A percentile compares a stretch with the other conserved stretches of the same genome.
phyloP scores from a whole-genome alignment of 2,113 vertebrate species.

The Dromaius novaehollandiae region DNA sequence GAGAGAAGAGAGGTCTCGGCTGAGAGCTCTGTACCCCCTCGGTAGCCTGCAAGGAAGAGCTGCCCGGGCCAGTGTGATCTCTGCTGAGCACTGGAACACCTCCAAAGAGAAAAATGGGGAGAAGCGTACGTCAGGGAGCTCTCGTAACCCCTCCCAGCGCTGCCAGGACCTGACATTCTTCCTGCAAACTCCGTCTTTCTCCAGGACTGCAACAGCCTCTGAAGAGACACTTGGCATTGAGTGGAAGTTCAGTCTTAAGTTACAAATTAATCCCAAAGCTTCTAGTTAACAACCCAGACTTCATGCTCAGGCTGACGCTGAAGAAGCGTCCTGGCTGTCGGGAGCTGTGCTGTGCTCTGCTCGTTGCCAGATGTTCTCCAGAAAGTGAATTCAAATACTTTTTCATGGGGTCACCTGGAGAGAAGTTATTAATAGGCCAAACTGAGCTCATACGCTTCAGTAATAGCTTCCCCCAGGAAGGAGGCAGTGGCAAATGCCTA shows the following conservation, averaged over 20 bases:
- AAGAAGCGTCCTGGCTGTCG: background rate
- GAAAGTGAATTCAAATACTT: background rate
- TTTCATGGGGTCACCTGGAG: background rate
- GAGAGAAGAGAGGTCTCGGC: background rate
- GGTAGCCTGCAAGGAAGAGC: background rate
- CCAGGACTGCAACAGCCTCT: background rate
- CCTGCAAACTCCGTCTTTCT: accelerated
- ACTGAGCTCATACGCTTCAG: background rate
- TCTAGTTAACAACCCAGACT: background rate
- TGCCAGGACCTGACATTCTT: background rate
- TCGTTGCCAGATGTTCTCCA: accelerated
- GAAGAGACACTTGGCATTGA: background rate
- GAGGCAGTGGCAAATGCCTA: background rate
- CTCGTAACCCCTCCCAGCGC: background rate
- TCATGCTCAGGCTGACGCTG: background rate
- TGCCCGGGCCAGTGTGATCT: background rate
- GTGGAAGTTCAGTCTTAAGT: background rate
- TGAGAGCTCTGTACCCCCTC: background rate
- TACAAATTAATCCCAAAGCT: background rate
- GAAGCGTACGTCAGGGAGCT: background rate
- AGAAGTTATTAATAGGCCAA: background rate
- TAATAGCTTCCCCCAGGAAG: background rate
- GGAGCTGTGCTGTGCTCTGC: background rate
- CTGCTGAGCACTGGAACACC: constrained; percentile 34
- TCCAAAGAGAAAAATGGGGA: constrained; percentile 26